Evolutionary conservation across 2,113 vertebrate genomes (phyloP).

Genomic region (Callorhinus ursinus): DNA sequence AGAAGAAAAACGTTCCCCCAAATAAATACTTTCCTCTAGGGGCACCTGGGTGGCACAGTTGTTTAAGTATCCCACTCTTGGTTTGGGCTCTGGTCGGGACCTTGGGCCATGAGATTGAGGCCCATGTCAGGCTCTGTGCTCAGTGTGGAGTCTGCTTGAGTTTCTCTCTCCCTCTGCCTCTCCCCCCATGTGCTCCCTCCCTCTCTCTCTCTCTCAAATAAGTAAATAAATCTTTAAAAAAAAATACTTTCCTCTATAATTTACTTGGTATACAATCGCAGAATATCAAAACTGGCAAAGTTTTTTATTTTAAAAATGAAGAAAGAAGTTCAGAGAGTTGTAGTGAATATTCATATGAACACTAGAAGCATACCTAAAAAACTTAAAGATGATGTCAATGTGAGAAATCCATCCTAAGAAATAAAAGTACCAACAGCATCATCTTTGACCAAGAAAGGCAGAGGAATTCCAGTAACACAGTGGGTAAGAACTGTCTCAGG

Average conservation of each 20-base stretch:
- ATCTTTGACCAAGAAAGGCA: background rate
- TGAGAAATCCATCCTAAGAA: background rate
- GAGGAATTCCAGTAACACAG: background rate
- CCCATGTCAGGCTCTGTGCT: background rate
- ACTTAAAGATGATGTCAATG: background rate
- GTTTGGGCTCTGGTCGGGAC: background rate
- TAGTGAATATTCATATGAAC: background rate
- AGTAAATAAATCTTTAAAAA: background rate
- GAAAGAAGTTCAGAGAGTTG: background rate
- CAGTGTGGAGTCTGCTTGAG: background rate
- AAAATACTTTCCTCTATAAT: background rate
- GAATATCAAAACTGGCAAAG: slow-evolving; percentile 2
- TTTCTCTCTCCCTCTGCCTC: background rate
- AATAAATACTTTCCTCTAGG: background rate
- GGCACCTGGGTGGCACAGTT: background rate
- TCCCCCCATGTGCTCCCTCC: background rate
- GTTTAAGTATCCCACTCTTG: background rate
- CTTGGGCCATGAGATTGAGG: background rate
- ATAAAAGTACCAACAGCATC: background rate
- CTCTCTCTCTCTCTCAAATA: background rate
- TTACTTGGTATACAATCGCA: background rate
- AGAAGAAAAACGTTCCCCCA: background rate
- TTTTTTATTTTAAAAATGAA: slow-evolving; percentile 39
- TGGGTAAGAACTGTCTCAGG: background rate
- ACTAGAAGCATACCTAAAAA: background rate